Base-by-base conservation (phyloP, 37 sponge, comb jelly and placozoan genomes). In the Eunapius fragilis region DNA sequence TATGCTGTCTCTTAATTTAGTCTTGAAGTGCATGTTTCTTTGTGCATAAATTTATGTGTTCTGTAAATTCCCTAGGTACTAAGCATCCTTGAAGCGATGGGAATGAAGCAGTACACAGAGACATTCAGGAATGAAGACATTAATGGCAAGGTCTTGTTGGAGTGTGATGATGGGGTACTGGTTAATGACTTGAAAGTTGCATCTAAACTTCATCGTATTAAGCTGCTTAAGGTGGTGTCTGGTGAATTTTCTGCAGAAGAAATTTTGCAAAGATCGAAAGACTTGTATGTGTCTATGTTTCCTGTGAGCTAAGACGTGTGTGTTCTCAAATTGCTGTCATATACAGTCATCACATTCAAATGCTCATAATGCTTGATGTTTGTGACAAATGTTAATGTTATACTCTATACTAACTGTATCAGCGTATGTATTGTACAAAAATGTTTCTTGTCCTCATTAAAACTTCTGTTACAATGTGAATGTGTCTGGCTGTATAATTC, bases 41-140 rank as follows among this genome's bases (percentile, higher is more conserved):
- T 31, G 31, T 76, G 9, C 25, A 36, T 36, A 36, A 2, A 37
- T 30, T 77, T 10, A 37, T 33, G 33, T 26, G 7, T 77, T 19
- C 2, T 38, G 23, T 77, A 19, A 26, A 6, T 77, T 77, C 24
- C 19, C 0, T 25, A 80, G 80, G 80, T 80, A 30, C 9, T 33
- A 31, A 30, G 50, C 25, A 70, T 88, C 3, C 77, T 88, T 25
- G 88, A 82, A 0, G 68, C 69, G 9, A 82, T 88, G 88, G 36
- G 69, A 24, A 41, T 88, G n/a, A 38, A 19, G 45, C 47, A 74
- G 45, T 88, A 88, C 41, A 76, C 75, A 25, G 77, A 82, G 23
- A 28, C 36, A 32, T 81, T 88, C 32, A 68, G 37, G 35, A 74
- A 33, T n/a, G 88, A 88, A 68, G 27, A 67, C 48, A 75, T 88